Evolutionary conservation across 2,113 vertebrate genomes (phyloP).

Genomic region (Grammatotria lemairii): DNA sequence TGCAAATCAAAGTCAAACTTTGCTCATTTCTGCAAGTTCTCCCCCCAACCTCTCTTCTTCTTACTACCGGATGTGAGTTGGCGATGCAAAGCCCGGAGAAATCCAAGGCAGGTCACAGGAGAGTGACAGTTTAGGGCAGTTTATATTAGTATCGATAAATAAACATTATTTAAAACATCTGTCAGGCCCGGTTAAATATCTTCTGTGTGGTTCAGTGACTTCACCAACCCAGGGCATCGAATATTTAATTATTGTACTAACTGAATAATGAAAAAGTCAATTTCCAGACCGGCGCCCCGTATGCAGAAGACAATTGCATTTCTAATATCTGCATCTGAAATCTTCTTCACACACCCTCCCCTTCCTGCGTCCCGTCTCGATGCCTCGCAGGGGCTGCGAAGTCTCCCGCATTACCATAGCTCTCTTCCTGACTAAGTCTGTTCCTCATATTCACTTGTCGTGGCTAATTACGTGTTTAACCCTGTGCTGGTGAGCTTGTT

Average conservation of each 20-base stretch:
- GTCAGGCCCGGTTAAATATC: constrained; percentile 73
- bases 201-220: constrained; percentile 66
- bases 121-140: constrained; percentile 50
- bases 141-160: constrained; percentile 75
- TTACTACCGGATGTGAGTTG: not conserved
- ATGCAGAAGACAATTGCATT: constrained; percentile 72
- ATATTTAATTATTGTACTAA: constrained; percentile 77
- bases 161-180: constrained; percentile 80
- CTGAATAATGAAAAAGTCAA: constrained; percentile 78
- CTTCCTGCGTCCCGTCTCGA: constrained; percentile 34
- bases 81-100: constrained; percentile 16
- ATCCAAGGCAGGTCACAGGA: constrained; percentile 20
- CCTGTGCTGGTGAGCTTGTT: constrained; percentile 66
- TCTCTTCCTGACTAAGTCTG: constrained; percentile 30
- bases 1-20: not conserved
- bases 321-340: constrained; percentile 70
- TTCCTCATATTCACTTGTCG: constrained; percentile 54
- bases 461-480: constrained; percentile 67
- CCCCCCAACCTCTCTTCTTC: not conserved
- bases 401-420: constrained; percentile 45
- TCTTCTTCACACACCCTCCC: constrained; percentile 27
- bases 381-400: constrained; percentile 50
- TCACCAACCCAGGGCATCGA: constrained; percentile 70
- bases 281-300: constrained; percentile 62
- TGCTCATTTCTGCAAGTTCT: not conserved